Evolutionary conservation across 2,888 invertebrate species (phyloP).

Genomic region (Lasioglossum lativentre): DNA sequence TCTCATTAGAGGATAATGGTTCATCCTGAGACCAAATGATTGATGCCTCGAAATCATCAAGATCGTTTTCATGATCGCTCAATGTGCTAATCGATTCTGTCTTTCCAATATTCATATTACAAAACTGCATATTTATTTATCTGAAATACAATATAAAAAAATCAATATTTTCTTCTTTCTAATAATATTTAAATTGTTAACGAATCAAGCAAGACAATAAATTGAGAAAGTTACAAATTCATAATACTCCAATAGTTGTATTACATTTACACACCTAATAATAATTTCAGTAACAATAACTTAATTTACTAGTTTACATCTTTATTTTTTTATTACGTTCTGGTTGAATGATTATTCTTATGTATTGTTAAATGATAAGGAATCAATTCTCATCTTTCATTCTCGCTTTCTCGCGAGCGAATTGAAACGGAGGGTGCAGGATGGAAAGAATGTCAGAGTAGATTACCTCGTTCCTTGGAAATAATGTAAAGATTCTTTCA

Average conservation of each 20-base stretch:
- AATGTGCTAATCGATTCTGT: conserved; percentile 72
- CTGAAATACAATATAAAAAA: conserved; percentile 31
- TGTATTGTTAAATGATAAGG: conserved; percentile 17
- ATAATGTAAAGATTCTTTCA: conserved; percentile 71
- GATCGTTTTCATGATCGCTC: conserved; percentile 72
- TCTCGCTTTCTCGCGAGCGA: conserved; percentile 10
- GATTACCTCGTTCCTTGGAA: conserved; percentile 75
- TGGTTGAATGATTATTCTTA: conserved; percentile 5
- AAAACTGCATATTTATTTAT: conserved; percentile 28
- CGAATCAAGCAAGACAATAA: background rate
- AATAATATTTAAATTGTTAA: background rate
- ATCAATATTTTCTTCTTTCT: background rate
- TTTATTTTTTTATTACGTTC: background rate
- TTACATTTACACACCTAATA: background rate
- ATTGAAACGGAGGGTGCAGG: conserved; percentile 4
- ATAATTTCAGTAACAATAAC: background rate
- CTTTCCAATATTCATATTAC: conserved; percentile 47
- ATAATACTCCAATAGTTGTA: background rate
- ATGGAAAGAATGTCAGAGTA: conserved; percentile 57
- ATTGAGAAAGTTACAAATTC: background rate
- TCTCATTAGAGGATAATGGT: conserved; percentile 69
- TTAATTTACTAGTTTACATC: background rate
- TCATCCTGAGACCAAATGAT: conserved; percentile 78
- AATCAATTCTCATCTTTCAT: conserved; percentile 13
- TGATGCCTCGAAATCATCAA: conserved; percentile 73